A percentile compares a stretch with the other conserved stretches of the same genome.
phyloP scores from a whole-genome alignment of 2,888 invertebrate genomes.

The Tinea trinotella region DNA sequence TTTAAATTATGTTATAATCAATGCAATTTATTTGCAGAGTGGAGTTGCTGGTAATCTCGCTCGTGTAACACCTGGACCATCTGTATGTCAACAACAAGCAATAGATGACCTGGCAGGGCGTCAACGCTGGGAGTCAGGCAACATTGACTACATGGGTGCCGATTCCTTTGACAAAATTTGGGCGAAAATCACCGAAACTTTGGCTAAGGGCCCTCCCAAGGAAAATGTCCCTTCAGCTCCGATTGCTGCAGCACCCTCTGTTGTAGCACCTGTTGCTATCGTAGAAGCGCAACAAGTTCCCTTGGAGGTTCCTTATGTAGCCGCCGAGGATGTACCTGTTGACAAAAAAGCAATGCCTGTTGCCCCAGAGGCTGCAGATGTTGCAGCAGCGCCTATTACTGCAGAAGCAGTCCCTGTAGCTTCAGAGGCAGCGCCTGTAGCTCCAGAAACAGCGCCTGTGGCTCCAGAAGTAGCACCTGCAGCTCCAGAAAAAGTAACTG shows the following conservation, averaged over 20 bases:
- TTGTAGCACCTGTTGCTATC: conserved; percentile 25
- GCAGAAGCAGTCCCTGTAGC: conserved; percentile 21
- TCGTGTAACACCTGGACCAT: conserved; percentile 79
- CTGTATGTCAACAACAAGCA: conserved; percentile 76
- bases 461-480: conserved; percentile 25
- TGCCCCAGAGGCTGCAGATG: no score
- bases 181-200: conserved; percentile 88
- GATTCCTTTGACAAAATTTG: conserved; percentile 98
- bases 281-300: no score
- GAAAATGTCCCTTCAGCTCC: conserved; percentile 30
- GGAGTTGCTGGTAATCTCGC: conserved; percentile 91
- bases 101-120: conserved; percentile 85
- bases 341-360: no score
- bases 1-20: no score
- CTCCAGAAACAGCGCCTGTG: conserved; percentile 22
- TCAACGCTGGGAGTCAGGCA: conserved; percentile 94
- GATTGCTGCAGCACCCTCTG: conserved; percentile 31
- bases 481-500: conserved; percentile 23
- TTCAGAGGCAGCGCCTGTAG: conserved; percentile 23
- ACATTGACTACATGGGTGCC: conserved; percentile 94
- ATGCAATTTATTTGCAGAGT: conserved; percentile 75
- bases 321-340: no score
- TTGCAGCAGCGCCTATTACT: no score
- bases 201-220: conserved; percentile 50
- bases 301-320: no score